phyloP scores from a whole-genome alignment of 2,888 invertebrate genomes.

The Carterocephalus palaemon region DNA sequence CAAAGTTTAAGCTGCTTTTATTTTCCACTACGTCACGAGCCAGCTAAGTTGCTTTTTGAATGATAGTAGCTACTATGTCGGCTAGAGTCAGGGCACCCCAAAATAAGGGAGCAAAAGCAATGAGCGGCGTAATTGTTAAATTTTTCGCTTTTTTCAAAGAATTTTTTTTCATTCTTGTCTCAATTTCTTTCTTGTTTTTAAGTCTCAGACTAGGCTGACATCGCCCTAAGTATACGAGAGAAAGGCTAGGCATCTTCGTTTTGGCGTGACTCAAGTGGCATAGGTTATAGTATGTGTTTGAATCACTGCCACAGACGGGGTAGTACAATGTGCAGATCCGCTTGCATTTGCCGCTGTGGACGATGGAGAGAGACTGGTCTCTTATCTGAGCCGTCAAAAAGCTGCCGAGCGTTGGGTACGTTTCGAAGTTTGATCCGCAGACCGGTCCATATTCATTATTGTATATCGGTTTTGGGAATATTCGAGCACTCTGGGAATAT shows the following conservation, averaged over 20 bases:
- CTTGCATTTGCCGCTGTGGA: conserved; percentile 32
- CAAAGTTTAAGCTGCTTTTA: too few relatives aligned
- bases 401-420: conserved; percentile 26
- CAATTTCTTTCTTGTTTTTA: neutral
- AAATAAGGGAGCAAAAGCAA: too few relatives aligned
- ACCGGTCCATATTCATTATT: conserved; percentile 27
- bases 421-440: conserved; percentile 34
- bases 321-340: conserved; percentile 31
- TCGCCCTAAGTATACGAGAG: conserved; percentile 20
- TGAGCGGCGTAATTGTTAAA: too few relatives aligned
- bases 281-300: conserved; percentile 33
- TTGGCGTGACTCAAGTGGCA: conserved; percentile 33
- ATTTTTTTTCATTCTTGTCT: too few relatives aligned
- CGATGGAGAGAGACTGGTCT: conserved; percentile 26
- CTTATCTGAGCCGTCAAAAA: conserved; percentile 28
- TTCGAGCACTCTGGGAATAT: neutral
- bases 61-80: too few relatives aligned
- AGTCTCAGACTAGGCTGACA: conserved; percentile 14
- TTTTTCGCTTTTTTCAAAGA: too few relatives aligned
- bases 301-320: conserved; percentile 33
- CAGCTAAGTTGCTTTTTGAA: too few relatives aligned
- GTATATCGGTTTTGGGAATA: conserved; percentile 26
- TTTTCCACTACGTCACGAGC: too few relatives aligned
- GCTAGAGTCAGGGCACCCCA: too few relatives aligned
- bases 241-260: conserved; percentile 11